Percentiles rank a stretch among this genome's conserved stretches.
Evolutionary conservation across 2,113 vertebrate species (phyloP).

Genomic region (Pseudopipra pipra): DNA sequence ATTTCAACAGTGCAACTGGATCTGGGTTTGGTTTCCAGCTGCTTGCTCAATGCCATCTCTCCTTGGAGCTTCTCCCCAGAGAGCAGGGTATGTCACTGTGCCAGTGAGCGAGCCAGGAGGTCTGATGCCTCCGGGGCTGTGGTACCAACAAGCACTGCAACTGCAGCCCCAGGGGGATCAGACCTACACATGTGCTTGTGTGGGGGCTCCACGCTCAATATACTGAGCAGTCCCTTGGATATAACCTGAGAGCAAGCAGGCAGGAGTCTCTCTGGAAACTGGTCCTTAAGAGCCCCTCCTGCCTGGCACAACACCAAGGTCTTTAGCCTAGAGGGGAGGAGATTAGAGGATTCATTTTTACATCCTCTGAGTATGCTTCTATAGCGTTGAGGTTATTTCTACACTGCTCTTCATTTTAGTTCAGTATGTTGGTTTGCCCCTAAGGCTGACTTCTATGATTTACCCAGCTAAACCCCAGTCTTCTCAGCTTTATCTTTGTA

Average conservation of each 20-base stretch:
- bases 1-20: background rate
- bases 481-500: background rate
- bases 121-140: fast-evolving
- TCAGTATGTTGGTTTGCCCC: background rate
- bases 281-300: background rate
- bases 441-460: background rate
- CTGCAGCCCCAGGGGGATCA: background rate
- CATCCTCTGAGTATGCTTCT: background rate
- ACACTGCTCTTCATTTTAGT: background rate
- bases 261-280: background rate
- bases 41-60: background rate
- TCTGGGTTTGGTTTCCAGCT: constrained; percentile 9
- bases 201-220: fast-evolving
- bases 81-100: fast-evolving
- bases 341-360: background rate
- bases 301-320: background rate
- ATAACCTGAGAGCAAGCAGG: background rate
- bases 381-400: background rate
- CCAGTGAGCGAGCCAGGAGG: background rate
- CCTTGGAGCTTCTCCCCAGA: background rate
- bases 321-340: background rate
- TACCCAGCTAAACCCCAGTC: background rate
- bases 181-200: background rate
- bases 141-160: background rate
- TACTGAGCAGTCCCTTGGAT: fast-evolving